A percentile compares a stretch with the other conserved stretches of the same genome.
These are phyloP conservation scores for Triops cancriformis DNA, from an alignment of 1,140 invertebrate genomes.

Conservation along the genomic window DNA sequence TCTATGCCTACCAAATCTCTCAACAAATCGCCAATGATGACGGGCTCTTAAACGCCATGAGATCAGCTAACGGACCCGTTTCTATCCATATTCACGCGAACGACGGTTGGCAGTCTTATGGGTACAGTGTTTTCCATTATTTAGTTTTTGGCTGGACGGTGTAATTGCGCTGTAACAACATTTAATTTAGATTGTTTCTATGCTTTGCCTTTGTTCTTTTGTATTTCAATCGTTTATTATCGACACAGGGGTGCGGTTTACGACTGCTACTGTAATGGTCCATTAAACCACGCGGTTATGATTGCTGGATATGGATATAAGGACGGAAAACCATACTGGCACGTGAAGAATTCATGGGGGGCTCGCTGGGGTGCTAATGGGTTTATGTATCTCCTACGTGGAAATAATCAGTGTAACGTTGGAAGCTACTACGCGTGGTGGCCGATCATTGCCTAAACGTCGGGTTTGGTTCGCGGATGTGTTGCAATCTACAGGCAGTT, in stretches of 20 bases:
- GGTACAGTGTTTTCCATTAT: neutral
- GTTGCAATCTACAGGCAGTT: too few relatives aligned
- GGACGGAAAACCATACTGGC: slow-evolving; percentile 18
- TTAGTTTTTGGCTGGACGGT: too few relatives aligned
- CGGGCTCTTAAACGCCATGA: neutral
- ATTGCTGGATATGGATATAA: slow-evolving; percentile 22
- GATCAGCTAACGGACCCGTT: neutral
- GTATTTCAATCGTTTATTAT: neutral
- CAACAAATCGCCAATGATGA: neutral
- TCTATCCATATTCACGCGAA: neutral
- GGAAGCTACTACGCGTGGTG: slow-evolving; percentile 18
- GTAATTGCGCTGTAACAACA: too few relatives aligned
- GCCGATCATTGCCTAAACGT: neutral
- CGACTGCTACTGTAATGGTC: neutral
- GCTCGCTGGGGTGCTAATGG: slow-evolving; percentile 40
- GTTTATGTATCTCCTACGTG: slow-evolving; percentile 39
- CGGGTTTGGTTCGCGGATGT: too few relatives aligned
- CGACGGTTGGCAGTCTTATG: neutral
- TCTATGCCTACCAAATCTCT: neutral
- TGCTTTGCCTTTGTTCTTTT: neutral
- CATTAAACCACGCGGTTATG: slow-evolving; percentile 20
- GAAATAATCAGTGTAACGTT: slow-evolving; percentile 43
- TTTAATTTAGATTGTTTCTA: too few relatives aligned
- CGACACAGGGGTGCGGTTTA: neutral
- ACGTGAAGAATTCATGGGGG: slow-evolving; percentile 24